These are phyloP conservation scores for Bombus polaris DNA, from an alignment of 1,140 invertebrate species.

Conservation along the genomic window DNA sequence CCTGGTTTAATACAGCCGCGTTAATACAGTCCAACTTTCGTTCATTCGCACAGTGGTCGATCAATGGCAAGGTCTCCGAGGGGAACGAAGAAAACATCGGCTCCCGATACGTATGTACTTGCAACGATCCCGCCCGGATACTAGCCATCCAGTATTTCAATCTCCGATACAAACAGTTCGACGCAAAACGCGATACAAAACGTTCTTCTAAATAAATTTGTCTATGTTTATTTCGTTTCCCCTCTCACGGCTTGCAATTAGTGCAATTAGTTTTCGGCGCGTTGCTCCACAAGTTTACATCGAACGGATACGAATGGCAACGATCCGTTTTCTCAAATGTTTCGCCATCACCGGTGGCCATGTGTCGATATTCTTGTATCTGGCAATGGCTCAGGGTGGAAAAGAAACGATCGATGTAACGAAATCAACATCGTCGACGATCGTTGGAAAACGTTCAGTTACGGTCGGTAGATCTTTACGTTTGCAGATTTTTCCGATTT, in stretches of 20 bases:
- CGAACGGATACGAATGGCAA: neutral
- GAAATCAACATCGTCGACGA: neutral
- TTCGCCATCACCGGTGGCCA: neutral
- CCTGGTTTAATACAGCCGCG: constrained; percentile 18
- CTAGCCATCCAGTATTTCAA: neutral
- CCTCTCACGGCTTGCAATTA: no score
- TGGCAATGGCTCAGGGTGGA: no score
- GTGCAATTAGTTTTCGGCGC: no score
- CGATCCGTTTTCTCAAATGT: neutral
- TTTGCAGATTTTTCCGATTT: no score
- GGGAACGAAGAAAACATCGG: neutral
- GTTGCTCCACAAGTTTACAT: neutral
- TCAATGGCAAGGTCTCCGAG: constrained; percentile 47
- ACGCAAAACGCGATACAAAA: no score
- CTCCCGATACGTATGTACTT: neutral
- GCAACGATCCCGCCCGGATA: neutral
- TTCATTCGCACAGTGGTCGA: constrained; percentile 52
- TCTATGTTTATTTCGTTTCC: fast-evolving
- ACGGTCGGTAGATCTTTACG: no score
- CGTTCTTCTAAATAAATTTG: no score
- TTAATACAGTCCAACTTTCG: constrained; percentile 37
- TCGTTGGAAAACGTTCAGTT: no score
- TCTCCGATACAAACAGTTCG: no score
- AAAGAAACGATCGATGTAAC: neutral
- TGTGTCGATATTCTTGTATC: neutral